These are phyloP conservation scores for Sycophila sp. DNA, from an alignment of 1,140 invertebrate genomes.

Conservation along the genomic window DNA sequence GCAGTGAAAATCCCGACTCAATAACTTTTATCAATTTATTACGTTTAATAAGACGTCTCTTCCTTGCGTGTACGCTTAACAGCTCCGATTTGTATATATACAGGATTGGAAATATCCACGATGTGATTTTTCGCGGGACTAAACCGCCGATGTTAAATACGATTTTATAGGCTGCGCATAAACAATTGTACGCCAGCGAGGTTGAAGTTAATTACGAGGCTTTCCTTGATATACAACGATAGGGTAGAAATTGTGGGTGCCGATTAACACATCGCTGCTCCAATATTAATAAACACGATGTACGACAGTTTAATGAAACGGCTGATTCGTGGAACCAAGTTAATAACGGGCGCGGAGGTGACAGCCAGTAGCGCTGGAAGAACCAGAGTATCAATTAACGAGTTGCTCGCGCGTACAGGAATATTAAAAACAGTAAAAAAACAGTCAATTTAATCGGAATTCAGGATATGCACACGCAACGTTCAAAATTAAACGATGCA, in stretches of 20 bases:
- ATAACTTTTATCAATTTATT: constrained; percentile 2
- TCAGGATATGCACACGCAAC: too few relatives aligned
- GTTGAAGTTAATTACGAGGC: neutral
- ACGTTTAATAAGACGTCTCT: neutral
- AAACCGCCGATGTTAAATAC: too few relatives aligned
- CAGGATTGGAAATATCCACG: too few relatives aligned
- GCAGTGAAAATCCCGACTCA: neutral
- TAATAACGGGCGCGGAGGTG: neutral
- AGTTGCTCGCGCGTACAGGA: neutral
- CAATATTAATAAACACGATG: neutral
- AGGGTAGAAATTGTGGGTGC: neutral
- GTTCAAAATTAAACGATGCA: neutral
- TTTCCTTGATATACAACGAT: neutral
- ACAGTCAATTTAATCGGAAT: neutral
- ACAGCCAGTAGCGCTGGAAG: too few relatives aligned
- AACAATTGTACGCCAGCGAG: too few relatives aligned
- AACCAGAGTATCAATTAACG: neutral
- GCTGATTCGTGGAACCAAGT: neutral
- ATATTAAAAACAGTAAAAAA: neutral
- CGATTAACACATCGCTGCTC: neutral
- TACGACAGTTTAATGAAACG: neutral
- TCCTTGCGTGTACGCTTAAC: neutral
- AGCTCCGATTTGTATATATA: neutral
- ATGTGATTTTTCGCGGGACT: too few relatives aligned
- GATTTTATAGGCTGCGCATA: too few relatives aligned